Evolutionary conservation across 2,113 vertebrate species (phyloP), one percentile per base, ranked within the genome.

Genomic region (Sclerurus mexicanus): DNA sequence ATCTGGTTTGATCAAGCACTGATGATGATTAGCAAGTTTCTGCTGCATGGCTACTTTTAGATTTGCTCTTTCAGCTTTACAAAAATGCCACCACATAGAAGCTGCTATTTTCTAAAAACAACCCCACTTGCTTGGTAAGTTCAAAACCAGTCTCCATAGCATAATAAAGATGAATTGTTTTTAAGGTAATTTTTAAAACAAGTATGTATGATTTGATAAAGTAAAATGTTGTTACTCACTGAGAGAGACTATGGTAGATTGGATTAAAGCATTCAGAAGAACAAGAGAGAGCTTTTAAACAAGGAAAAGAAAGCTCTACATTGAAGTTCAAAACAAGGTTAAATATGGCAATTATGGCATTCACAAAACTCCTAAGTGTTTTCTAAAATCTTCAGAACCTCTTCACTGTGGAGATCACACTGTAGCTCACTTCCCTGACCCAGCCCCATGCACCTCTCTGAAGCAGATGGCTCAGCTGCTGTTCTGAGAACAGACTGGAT

Each of bases 191-290:
- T 77, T 87, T 78, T 37, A 37, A 81, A 91, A 72, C 68, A 84
- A 84, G 27, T 56, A 78, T 12, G 4, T 46, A 92, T n/a, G 33
- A 89, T 33, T 92, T 49, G 50, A 92, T 88, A 85, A 81, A 95
- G 53, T 64, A 81, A 96, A 96, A 82, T 74, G 58, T 67, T 94
- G 59, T 93, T 98, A 98, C 98, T 98, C 98, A 98, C 98, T 96
- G 97, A 97, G 89, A 98, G 83, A 89, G 97, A 98, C 97, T 98
- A 97, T 50, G 85, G 96, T 89, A 96, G 92, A 96, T 93, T 83
- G 93, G 88, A 80, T 95, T 96, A 94, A 91, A 92, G 96, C 96
- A 92, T 91, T 96, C 72, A 93, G 87, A 94, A 96, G 91, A 97
- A 97, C 64, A 93, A 95, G 60, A 97, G 33, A 96, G 49, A 79